These are phyloP conservation scores for Dermolepida albohirtum DNA, from an alignment of 2,888 invertebrate species.

Conservation along the genomic window DNA sequence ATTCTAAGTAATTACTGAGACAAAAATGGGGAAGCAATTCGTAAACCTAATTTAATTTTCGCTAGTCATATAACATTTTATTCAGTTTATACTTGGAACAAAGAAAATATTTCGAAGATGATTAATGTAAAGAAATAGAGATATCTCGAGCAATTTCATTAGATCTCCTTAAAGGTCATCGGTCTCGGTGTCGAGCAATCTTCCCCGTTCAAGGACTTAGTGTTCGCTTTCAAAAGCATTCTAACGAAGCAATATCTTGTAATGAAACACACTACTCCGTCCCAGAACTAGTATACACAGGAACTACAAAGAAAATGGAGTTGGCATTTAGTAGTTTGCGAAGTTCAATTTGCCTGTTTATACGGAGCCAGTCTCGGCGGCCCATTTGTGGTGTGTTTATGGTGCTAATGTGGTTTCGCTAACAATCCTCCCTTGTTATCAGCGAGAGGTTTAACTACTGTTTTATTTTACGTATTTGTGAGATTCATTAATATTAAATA, in stretches of 20 bases:
- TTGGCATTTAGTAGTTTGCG: slow-evolving; percentile 40
- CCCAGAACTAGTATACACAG: slow-evolving; percentile 29
- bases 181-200: slow-evolving; percentile 11
- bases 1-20: too few species aligned
- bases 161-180: slow-evolving; percentile 13
- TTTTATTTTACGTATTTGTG: slow-evolving; percentile 22
- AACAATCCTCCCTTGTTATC: slow-evolving; percentile 44
- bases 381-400: slow-evolving; percentile 43
- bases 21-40: too few species aligned
- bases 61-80: too few species aligned
- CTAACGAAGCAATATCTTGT: slow-evolving; percentile 35
- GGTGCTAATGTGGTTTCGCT: slow-evolving; percentile 44
- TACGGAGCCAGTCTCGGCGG: slow-evolving; percentile 39
- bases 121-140: neutral
- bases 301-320: slow-evolving; percentile 43
- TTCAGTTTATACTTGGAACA: too few species aligned
- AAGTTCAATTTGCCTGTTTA: slow-evolving; percentile 44
- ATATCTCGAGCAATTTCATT: slow-evolving; percentile 30
- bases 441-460: slow-evolving; percentile 37
- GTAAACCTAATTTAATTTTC: too few species aligned
- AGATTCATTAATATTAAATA: slow-evolving; percentile 13
- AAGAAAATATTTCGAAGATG: too few species aligned
- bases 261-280: slow-evolving; percentile 22
- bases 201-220: slow-evolving; percentile 12
- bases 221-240: slow-evolving; percentile 31